Base-by-base conservation (phyloP, 2,113 vertebrate species). In the Cichladusa arquata region DNA sequence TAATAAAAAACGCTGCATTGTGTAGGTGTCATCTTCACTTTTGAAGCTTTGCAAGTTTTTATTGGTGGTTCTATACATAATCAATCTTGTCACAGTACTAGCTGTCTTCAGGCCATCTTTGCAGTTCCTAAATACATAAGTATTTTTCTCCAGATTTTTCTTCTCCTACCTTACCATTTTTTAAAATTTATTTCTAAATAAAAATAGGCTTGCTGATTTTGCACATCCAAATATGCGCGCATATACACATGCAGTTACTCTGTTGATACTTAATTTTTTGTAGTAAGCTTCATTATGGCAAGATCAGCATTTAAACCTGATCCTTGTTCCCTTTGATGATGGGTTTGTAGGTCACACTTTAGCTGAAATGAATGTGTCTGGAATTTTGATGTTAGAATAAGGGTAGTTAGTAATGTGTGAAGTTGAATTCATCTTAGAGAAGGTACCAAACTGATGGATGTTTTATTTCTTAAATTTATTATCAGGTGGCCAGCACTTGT, bases 171-270 rank as follows among this genome's bases (percentile, higher is more conserved):
- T 72, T 64, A 36, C 6, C 10, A 15, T 5, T 65, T 62, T 20
- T 73, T 58, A 50, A 50, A 50, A 28, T 65, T 64, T 69, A 40
- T 48, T 87, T 33, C 8, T 38, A 64, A 53, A 60, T 48, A 25
- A 61, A 50, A 72, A 28, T 25, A 11, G 29, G 16, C 15, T 71
- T 95, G n/a, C 29, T 78, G 33, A 48, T 70, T 84, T 90, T 65
- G 28, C 6, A 4, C 8, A 12, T 36, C 9, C 22, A 13, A 24
- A 14, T 53, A 11, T 8, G 6, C 40, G 13, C 0, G 0, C 14
- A 29, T 12, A 1, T 19, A 36, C 5, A 33, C 25, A 42, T 19
- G 5, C 9, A 5, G 8, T 71, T 72, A 19, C 33, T 79, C 31
- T 48, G 19, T 22, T 67, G 34, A 5, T 66, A 28, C 10, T 83